Evolutionary conservation across 2,888 invertebrate species (phyloP).

Genomic region (Tachina grossa): DNA sequence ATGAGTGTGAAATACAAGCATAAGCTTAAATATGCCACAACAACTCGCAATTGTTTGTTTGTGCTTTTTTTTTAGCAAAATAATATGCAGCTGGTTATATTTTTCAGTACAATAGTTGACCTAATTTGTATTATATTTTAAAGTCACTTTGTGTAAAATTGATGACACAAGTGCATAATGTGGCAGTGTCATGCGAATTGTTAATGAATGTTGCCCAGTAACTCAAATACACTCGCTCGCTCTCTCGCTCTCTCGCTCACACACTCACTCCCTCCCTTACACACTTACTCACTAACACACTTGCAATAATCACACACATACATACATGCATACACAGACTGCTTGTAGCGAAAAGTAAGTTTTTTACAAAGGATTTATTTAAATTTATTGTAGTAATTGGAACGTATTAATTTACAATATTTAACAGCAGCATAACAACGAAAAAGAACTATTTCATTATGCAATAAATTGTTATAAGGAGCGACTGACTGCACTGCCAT

Average conservation of each 20-base stretch:
- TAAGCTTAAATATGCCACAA: conserved; percentile 34
- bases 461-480: conserved; percentile 29
- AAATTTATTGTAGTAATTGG: conserved; percentile 68
- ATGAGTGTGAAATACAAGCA: conserved; percentile 27
- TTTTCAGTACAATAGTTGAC: conserved; percentile 62
- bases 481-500: conserved; percentile 22
- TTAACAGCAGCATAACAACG: conserved; percentile 40
- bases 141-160: conserved; percentile 71
- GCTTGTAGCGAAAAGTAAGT: conserved; percentile 22
- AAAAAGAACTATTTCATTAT: conserved; percentile 53
- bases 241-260: conserved; percentile 14
- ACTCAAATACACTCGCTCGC: conserved; percentile 58
- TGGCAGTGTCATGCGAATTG: conserved; percentile 68
- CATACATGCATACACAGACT: not conserved
- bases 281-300: not conserved
- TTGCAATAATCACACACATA: not conserved
- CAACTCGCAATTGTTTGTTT: not conserved
- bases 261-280: conserved; percentile 10
- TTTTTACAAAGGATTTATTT: conserved; percentile 60
- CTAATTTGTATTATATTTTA: conserved; percentile 69
- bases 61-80: not conserved
- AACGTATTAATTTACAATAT: conserved; percentile 68
- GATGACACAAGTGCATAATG: conserved; percentile 71
- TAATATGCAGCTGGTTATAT: conserved; percentile 35
- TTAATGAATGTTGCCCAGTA: conserved; percentile 77